Evolutionary conservation across 2,113 vertebrate genomes (phyloP), one percentile per base, ranked within the genome.

Genomic region (Cololabis saira): DNA sequence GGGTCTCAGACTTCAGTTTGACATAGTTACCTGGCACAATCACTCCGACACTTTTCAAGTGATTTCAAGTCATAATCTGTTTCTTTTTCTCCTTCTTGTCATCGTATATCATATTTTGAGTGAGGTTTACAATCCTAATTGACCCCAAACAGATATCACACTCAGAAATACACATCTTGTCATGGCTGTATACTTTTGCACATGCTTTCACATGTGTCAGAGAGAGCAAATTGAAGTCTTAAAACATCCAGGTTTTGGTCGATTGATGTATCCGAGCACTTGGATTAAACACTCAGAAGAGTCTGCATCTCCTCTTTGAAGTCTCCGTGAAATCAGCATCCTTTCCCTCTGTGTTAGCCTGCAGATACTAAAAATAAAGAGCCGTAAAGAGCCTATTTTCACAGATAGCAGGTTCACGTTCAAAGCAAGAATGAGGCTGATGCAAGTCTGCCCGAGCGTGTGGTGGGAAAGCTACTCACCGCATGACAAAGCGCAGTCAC

Each of bases 401-500:
- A 47, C 41, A 63, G 52, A 58, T 55, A n/a, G 17, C 7, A 17
- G 67, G 50, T 15, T 37, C 5, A 64, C 12, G 15, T 12, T 55
- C 17, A 59, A 66, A 62, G 17, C 43, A 63, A 48, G 24, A 56
- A 50, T 18, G 4, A 42, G 50, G 8, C 12, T 18, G n/a, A 30
- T 67, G 53, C 19, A 58, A n/a, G 18, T 62, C 47, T 12, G 52
- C 61, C 44, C 67, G 10, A 30, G 2, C 13, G 12, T 7, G 4
- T 2, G 12, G 12, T 27, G 59, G 16, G 17, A 10, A 42, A 58
- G 56, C 18, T 17, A 68, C 92, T 87, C 78, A 92, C 92, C 57
- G 5, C 95, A 96, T 0, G 90, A 90, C 19, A 93, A 47, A 17
- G 92, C 83, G 51, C 94, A 96, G 82, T 95, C 93, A 0, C 94